Conservation (phyloP, 2,113 vertebrate genomes). For the Tympanuchus pallidicinctus region DNA sequence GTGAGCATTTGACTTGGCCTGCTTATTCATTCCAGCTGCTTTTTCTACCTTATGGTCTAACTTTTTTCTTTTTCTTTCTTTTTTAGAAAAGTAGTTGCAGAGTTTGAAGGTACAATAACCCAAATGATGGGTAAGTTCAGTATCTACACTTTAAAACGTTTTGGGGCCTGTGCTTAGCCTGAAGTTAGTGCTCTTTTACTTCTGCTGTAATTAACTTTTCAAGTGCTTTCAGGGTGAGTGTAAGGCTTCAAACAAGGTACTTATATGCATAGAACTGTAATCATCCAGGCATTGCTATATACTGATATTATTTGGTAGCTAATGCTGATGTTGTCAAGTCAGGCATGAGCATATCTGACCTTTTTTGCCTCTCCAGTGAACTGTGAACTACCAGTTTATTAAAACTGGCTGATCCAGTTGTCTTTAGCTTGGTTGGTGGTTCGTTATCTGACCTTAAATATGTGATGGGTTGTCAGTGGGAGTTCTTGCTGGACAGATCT, state of each 20-base stretch:
- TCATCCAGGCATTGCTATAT: background rate
- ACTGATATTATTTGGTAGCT: background rate
- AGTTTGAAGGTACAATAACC: conserved; percentile 84
- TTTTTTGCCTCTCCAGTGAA: background rate
- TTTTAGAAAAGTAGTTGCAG: conserved; percentile 86
- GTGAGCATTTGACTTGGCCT: conserved; percentile 67
- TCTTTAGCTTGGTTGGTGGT: background rate
- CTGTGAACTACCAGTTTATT: background rate
- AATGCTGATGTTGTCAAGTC: background rate
- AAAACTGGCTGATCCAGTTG: background rate
- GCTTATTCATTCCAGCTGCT: background rate
- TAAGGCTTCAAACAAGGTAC: background rate
- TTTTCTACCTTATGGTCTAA: background rate
- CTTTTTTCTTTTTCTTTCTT: background rate
- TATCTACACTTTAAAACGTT: background rate
- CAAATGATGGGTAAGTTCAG: conserved; percentile 84
- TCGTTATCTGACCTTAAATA: background rate
- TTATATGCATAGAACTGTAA: background rate
- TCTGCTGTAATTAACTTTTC: background rate
- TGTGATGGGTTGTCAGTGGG: background rate
- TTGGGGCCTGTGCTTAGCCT: background rate
- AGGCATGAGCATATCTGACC: background rate
- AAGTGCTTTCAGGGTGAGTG: background rate
- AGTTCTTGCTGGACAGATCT: background rate
- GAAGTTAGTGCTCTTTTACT: background rate